Base-by-base conservation (phyloP, 2,888 invertebrate species). In the Drosophila pseudotakahashii region DNA sequence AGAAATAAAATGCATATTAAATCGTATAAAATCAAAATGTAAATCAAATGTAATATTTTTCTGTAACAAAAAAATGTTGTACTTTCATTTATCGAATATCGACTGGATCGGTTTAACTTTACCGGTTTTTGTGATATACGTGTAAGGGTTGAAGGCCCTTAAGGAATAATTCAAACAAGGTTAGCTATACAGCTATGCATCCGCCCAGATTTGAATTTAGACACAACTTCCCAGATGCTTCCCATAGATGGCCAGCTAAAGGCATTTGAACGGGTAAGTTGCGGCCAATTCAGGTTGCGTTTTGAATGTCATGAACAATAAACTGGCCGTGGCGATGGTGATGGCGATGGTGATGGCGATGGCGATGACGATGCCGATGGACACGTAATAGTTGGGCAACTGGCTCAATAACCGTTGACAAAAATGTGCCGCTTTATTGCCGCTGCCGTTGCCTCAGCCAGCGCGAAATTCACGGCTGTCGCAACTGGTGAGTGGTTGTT, bases 281-380 rank as follows among this genome's bases (percentile, higher is more conserved):
- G 50, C 32, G 34, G 53, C 81, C 86, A 85, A 76, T 85, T 73
- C 73, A 76, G 77, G 77, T 82, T 64, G 66, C 9, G 62, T 63
- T 88, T 88, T 88, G 89, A 88, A 89, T 88, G 88, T 89, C 88
- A 88, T 89, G 88, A 89, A 78, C 88, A 79, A 87, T 82, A 72
- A 73, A 50, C 66, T 76, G 73, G 73, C 80, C 76, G 71, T 79
- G 82, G 69, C 70, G 64, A 52, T 66, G 66, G 52, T n/a, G 23
- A 45, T 76, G 81, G 60, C 60, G 68, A 48, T 67, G 19, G 19
- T 19, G 19, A 19, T 19, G 61, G 52, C 7, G 62, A 42, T 54
- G 82, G 26, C 23, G 58, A 44, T 69, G 67, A 42, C 41, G 47
- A 53, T 47, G 50, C 59, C 19, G 52, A 52, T 42, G 61, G 39